Base-by-base conservation (phyloP, 2,797 vertebrate genomes). In the Helostoma temminkii region DNA sequence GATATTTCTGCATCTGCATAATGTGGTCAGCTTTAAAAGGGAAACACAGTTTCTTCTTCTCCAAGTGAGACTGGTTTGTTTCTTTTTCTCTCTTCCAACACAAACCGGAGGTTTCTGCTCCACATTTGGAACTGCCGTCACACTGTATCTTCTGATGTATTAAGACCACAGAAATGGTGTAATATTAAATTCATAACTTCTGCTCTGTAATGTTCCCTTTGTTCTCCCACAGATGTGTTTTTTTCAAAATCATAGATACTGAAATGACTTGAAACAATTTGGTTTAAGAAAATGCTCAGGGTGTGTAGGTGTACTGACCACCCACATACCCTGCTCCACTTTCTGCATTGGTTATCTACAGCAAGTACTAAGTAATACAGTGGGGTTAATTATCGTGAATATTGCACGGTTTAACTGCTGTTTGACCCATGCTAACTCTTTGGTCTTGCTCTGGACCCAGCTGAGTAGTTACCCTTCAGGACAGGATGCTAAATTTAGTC, bases 401-500 rank as follows among this genome's bases (percentile, higher is more conserved):
- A 63, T 63, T 72, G 24, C 56, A 41, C 5, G 2, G 2, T 70
- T 71, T 55, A 71, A 59, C 63, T 63, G 26, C 69, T 25, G 50
- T n/a, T 74, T 72, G 45, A 53, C 42, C 76, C 71, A 52, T 37
- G 62, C 34, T 60, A 50, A 28, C 54, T 68, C 41, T 39, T 32
- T 10, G 1, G 18, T 48, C 57, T 59, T 64, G 47, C 57, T 52
- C 37, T 65, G 60, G 58, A 83, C 55, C 42, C 37, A 41, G 30
- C 60, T 56, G 43, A 74, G 50, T 52, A 18, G 57, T 61, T 64
- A 63, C 71, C 75, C 74, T 63, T 50, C 12, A 50, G 62, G 63
- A 50, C 16, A 69, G 62, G 71, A 80, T 77, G 57, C 82, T 81
- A 82, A 85, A 71, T 84, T 86, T 87, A 81, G 73, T 67, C 74